A percentile compares a stretch with the other conserved stretches of the same genome.
Evolutionary conservation across 2,888 invertebrate species (phyloP).

Genomic region (Caenorhabditis angaria): DNA sequence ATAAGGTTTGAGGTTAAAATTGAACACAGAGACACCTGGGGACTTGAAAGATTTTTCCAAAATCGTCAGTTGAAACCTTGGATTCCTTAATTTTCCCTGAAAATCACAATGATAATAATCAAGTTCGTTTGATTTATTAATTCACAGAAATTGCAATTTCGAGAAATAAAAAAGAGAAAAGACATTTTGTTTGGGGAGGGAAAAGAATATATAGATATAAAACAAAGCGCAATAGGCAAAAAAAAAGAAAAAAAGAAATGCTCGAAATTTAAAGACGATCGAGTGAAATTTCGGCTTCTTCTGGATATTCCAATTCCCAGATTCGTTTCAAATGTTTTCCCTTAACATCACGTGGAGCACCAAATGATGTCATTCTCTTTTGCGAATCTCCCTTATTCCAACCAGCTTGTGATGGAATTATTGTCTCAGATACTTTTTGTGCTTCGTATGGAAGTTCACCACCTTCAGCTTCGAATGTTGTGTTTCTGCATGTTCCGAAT

Average conservation of each 20-base stretch:
- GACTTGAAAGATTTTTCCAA: no score
- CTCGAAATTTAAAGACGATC: conserved; percentile 64
- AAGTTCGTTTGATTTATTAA: conserved; percentile 1
- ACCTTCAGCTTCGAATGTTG: conserved; percentile 70
- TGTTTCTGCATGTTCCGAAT: conserved; percentile 69
- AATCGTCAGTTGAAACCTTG: no score
- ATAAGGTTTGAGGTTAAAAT: no score
- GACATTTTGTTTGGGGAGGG: not conserved
- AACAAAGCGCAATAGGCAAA: not conserved
- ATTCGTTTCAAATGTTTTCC: conserved; percentile 72
- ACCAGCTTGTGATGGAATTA: conserved; percentile 72
- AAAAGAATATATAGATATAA: not conserved
- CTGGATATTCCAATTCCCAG: conserved; percentile 71
- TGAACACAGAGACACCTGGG: no score
- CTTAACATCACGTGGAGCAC: conserved; percentile 71
- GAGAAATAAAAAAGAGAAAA: conserved; percentile 1
- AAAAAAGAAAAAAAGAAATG: not conserved
- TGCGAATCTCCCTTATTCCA: conserved; percentile 73
- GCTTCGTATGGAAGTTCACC: conserved; percentile 72
- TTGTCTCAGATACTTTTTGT: conserved; percentile 70
- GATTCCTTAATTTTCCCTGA: no score
- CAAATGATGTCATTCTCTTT: conserved; percentile 71
- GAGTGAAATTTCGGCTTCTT: conserved; percentile 63
- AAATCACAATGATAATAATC: no score
- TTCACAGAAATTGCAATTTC: conserved; percentile 2